phyloP scores from a whole-genome alignment of 2,888 invertebrate genomes.

The Spilosoma lubricipeda region DNA sequence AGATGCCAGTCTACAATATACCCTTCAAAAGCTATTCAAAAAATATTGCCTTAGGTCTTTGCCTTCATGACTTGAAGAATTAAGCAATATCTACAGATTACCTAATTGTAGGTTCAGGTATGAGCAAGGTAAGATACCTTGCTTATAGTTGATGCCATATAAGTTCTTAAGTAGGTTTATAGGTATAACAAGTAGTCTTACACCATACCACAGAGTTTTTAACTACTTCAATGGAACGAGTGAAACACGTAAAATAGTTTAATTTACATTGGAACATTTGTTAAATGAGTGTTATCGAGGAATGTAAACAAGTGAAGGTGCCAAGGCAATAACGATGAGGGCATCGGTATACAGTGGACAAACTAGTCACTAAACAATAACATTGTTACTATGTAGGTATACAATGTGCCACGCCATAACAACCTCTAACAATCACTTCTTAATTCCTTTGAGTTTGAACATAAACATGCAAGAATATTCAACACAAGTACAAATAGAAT shows the following conservation, averaged over 20 bases:
- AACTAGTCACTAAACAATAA: constrained; percentile 40
- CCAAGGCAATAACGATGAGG: constrained; percentile 48
- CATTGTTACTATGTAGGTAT: constrained; percentile 24
- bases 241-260: constrained; percentile 26
- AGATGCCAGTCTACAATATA: neutral
- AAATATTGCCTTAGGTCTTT: neutral
- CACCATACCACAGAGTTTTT: neutral
- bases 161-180: neutral
- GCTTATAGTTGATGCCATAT: neutral
- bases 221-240: constrained; percentile 11
- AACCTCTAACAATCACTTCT: constrained; percentile 7
- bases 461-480: constrained; percentile 3
- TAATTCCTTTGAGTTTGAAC: constrained; percentile 7
- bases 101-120: neutral
- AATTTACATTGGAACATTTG: constrained; percentile 29
- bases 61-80: neutral
- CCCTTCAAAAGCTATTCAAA: neutral
- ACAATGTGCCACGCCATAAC: constrained; percentile 13
- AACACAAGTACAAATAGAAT: constrained; percentile 24
- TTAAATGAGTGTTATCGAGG: constrained; percentile 33
- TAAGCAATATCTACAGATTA: neutral
- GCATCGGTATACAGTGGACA: constrained; percentile 30
- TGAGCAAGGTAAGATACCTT: neutral
- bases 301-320: constrained; percentile 46
- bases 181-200: neutral